Conservation (phyloP, 2,888 invertebrate genomes). For the Ceraclea dissimilis region DNA sequence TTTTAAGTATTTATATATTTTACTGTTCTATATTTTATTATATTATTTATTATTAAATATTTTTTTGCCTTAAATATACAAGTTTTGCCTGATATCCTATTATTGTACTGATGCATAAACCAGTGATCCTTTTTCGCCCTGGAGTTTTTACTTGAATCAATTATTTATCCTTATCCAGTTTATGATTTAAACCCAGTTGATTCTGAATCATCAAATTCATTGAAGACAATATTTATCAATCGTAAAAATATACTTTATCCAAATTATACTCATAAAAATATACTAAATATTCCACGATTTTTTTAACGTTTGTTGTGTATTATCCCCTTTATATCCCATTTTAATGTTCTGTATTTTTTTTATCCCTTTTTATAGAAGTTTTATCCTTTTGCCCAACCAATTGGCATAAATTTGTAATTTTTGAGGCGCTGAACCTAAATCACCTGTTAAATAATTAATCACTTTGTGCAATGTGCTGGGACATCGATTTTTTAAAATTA, state of each 20-base stretch:
- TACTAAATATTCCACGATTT: no score
- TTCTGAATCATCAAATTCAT: neutral
- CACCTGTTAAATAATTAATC: conserved; percentile 18
- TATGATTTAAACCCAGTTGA: neutral
- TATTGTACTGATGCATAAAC: neutral
- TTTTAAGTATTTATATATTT: neutral
- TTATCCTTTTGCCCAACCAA: conserved; percentile 15
- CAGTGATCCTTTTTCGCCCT: neutral
- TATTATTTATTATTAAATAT: neutral
- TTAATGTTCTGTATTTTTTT: conserved; percentile 18
- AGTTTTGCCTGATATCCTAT: neutral
- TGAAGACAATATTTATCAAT: no score
- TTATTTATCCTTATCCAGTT: neutral
- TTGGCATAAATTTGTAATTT: conserved; percentile 22
- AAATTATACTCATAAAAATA: no score
- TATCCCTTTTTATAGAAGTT: conserved; percentile 6
- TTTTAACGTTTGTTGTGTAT: neutral
- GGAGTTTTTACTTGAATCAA: no score
- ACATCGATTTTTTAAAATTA: no score
- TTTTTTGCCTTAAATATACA: neutral
- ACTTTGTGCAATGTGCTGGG: conserved; percentile 14
- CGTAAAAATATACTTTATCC: no score
- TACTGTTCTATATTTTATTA: neutral
- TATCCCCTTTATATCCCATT: neutral
- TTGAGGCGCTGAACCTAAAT: conserved; percentile 26